Base-by-base conservation (phyloP, 1,140 invertebrate species). In the Drosophila ambigua region DNA sequence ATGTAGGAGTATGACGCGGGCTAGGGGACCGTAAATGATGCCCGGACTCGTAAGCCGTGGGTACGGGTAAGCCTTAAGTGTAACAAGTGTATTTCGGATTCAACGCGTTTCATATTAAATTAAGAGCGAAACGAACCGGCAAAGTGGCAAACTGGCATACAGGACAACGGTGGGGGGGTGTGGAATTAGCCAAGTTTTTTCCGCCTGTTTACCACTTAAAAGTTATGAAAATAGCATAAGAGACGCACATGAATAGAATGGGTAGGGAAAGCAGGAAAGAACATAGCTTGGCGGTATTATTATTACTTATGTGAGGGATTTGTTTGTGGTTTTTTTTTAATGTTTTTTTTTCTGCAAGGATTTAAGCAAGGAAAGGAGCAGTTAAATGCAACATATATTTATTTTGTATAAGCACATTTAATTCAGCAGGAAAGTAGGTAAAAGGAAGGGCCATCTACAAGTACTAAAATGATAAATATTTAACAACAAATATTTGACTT, bases 31-130 rank as follows among this genome's bases (percentile, higher is more conserved):
- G 35, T 49, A 55, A 43, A 57, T 68, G 20, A 68, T 57, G 44
- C 57, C 57, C 15, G 44, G 35, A 35, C 64, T 57, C 28, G 66
- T 69, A 69, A 69, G 51, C 66, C 51, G 49, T 31, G 35, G 57
- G 23, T 58, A 69, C 24, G 35, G 57, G 23, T 58, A 69, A 68
- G 51, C 51, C 51, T 49, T 20, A 69, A 57, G 66, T 68, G 64
- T 69, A 69, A 57, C 64, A 66, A 68, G 28, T 69, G 64, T 69
- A 68, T 68, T 68, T 64, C 44, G 44, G 62, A 41, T 45, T 65
- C 59, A 65, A 49, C 31, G 31, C 45, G 51, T 43, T 66, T 20
- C 55, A 48, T 49, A 55, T 69, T 68, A 68, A 68, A 55, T 68
- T 68, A 69, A 69, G 20, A 68, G 44, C 15, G 23, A 52, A 54